Base-by-base conservation (phyloP, 2,797 vertebrate genomes). In the Eulemur mongoz region DNA sequence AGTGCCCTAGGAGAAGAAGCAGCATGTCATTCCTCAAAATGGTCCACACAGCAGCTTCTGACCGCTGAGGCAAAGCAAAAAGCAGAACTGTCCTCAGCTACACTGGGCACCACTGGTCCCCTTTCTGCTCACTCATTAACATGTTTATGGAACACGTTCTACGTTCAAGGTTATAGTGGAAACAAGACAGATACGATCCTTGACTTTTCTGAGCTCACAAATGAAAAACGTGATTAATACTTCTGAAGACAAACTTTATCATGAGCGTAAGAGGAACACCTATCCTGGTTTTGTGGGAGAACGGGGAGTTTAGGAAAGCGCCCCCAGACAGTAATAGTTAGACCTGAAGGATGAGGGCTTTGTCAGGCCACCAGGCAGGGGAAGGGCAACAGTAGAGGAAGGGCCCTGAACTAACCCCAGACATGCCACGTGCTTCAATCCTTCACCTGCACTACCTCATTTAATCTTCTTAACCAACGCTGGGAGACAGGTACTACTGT, bases 1-100 rank as follows among this genome's bases (percentile, higher is more conserved):
- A 35, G 50, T 2, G 45, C 83, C 86, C 97, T 97, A 96, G 69
- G 54, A 61, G 40, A 95, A 83, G 18, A 23, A 94, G 50, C 59
- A 52, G 65, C 63, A 38, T 0, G 2, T 98, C 93, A 97, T 27
- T 85, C 78, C 54, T 50, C 20, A 0, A 32, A 79, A 23, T 3
- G n/a, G 54, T 40, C 67, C 48, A 11, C 3, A 6, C 2, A 7
- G 67, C 72, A 54, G 27, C 50, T n/a, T 22, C 65, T 45, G 65
- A 57, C 59, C 12, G 30, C 75, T 0, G 8, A 59, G 50, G 85
- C 89, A 32, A 35, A 48, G 35, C 52, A 1, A 27, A 30, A 8
- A 32, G 15, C 72, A 54, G 54, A 30, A 18, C 63, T 45, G 59
- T 65, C 86, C 94, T 17, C 0, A 15, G 54, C 43, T 4, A 20